Evolutionary conservation across 2,797 vertebrate species (phyloP).

Genomic region (Pipistrellus pygmaeus): DNA sequence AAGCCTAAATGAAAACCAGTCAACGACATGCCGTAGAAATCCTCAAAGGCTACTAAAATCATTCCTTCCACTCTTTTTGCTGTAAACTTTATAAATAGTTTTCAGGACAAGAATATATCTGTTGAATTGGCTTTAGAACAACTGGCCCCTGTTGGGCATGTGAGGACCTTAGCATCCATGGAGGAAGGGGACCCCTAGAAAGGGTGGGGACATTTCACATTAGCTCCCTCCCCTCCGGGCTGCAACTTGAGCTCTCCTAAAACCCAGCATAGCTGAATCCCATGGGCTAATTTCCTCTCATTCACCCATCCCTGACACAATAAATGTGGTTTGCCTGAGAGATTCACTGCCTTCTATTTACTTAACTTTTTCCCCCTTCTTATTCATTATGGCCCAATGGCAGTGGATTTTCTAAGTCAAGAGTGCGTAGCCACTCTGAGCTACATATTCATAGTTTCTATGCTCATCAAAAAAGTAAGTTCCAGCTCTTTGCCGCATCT

Average conservation of each 20-base stretch:
- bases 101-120: constrained; percentile 39
- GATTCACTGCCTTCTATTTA: constrained; percentile 42
- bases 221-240: background rate
- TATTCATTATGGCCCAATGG: constrained; percentile 9
- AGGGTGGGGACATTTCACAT: background rate
- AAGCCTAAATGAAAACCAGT: constrained; percentile 39
- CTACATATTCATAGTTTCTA: background rate
- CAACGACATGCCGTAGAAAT: background rate
- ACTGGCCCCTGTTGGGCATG: background rate
- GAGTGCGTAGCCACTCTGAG: background rate
- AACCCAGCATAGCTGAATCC: background rate
- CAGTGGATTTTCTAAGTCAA: constrained; percentile 19
- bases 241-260: background rate
- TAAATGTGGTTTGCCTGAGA: constrained; percentile 10
- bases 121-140: constrained; percentile 15
- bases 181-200: background rate
- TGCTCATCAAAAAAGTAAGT: background rate
- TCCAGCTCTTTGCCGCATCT: no score
- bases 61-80: background rate
- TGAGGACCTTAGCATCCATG: background rate
- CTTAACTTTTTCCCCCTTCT: constrained; percentile 26
- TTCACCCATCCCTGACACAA: background rate
- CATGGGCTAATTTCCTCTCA: constrained; percentile 27
- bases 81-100: constrained; percentile 32
- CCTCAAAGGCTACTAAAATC: constrained; percentile 31